Percentiles rank a stretch among this genome's conserved stretches.
These are phyloP conservation scores for Bombus breviceps DNA, from an alignment of 1,140 invertebrate species.

Conservation along the genomic window DNA sequence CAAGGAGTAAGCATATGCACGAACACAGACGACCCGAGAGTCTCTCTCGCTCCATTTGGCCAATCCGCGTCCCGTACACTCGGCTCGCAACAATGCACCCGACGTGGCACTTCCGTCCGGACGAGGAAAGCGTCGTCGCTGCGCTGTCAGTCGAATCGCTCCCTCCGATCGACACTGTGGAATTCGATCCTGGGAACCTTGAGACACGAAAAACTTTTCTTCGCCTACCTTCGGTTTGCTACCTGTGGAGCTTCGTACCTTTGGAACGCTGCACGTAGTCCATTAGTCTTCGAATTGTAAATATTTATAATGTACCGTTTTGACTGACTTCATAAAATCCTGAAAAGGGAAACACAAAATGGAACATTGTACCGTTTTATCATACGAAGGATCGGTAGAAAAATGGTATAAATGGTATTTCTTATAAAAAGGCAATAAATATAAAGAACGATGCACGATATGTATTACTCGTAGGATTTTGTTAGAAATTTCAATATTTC, in stretches of 20 bases:
- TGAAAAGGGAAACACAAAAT: not conserved
- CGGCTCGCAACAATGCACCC: conserved; percentile 69
- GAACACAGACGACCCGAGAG: conserved; percentile 32
- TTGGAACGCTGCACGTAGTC: not conserved
- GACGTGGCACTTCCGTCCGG: conserved; percentile 73
- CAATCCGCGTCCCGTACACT: conserved; percentile 68
- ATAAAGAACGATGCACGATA: no score
- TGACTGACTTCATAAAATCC: not conserved
- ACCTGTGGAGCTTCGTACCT: not conserved
- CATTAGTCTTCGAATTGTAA: not conserved
- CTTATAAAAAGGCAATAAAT: not conserved
- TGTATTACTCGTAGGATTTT: no score
- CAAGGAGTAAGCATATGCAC: conserved; percentile 35
- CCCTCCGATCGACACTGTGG: conserved; percentile 27
- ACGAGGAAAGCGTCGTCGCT: conserved; percentile 60
- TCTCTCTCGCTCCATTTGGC: conserved; percentile 73
- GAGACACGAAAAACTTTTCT: not conserved
- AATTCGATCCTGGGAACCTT: conserved; percentile 38
- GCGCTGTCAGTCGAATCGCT: conserved; percentile 39
- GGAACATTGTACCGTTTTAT: no score
- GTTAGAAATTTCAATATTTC: no score
- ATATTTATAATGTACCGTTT: not conserved
- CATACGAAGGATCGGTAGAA: no score
- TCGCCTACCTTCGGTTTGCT: not conserved
- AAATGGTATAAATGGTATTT: not conserved